phyloP scores from a whole-genome alignment of 2,113 vertebrate genomes.

The Psettodes erumei region DNA sequence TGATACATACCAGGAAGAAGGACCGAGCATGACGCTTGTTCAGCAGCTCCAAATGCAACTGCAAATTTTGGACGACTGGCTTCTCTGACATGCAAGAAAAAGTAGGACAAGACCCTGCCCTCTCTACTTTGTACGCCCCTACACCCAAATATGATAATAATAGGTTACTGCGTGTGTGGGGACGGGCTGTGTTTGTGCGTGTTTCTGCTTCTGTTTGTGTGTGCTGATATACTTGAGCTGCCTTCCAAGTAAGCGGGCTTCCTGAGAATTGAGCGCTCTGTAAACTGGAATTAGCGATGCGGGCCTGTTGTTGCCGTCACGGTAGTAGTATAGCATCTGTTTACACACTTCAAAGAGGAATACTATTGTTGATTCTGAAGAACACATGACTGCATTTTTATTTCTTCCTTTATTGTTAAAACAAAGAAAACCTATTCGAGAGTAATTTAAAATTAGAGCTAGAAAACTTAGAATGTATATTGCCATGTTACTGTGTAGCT shows the following conservation, averaged over 20 bases:
- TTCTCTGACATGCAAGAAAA: not conserved
- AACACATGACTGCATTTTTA: not conserved
- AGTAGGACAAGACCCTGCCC: not conserved
- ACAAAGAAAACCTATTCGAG: constrained; percentile 8
- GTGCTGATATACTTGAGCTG: too few species aligned
- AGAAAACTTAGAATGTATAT: not conserved
- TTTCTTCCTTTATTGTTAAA: constrained; percentile 45
- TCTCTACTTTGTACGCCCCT: constrained; percentile 31
- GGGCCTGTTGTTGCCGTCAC: too few species aligned
- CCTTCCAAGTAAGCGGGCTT: too few species aligned
- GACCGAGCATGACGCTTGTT: constrained; percentile 42
- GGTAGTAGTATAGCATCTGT: too few species aligned
- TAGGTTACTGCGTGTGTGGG: not conserved
- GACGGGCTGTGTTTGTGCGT: not conserved
- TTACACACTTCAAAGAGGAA: not conserved
- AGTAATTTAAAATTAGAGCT: not conserved
- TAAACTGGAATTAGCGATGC: not conserved
- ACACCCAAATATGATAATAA: not conserved
- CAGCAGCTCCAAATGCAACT: not conserved
- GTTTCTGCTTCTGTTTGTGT: not conserved
- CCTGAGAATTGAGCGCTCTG: not conserved
- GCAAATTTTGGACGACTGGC: not conserved
- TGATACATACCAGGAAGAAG: constrained; percentile 54
- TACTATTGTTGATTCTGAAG: not conserved
- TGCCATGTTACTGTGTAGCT: not conserved